Conservation (phyloP, 2,797 vertebrate genomes). For the Streptopelia turtur region DNA sequence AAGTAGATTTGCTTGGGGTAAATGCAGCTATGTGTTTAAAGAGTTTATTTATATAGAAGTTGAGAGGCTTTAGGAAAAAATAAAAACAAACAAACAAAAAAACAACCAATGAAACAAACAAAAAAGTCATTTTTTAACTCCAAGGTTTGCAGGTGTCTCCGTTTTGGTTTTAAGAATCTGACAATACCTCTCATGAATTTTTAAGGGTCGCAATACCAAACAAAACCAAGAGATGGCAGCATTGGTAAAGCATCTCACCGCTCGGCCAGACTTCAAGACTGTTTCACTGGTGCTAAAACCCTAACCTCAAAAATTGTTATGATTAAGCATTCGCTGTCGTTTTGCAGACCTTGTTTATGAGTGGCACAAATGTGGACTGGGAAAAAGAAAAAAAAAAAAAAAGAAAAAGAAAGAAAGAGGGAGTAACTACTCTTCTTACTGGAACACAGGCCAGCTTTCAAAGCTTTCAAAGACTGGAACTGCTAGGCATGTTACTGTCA, state of each 20-base stretch:
- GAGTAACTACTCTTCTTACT: background rate
- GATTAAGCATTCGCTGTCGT: background rate
- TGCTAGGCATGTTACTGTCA: background rate
- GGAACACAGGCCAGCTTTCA: background rate
- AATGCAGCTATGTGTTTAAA: background rate
- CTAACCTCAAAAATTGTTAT: background rate
- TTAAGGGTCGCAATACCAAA: background rate
- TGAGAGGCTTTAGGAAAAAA: background rate
- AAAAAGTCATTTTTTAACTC: background rate
- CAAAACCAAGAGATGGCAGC: constrained; percentile 75
- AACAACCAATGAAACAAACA: too few species aligned
- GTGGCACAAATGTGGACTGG: background rate
- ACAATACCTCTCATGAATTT: background rate
- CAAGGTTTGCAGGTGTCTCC: background rate
- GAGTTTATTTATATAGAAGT: background rate
- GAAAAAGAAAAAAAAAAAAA: background rate
- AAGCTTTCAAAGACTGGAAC: background rate
- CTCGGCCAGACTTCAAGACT: background rate
- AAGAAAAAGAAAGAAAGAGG: background rate
- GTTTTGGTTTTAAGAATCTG: background rate
- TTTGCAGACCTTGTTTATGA: background rate
- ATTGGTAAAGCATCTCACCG: constrained; percentile 64
- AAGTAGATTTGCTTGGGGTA: background rate
- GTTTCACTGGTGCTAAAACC: background rate
- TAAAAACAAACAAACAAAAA: fast-evolving